Evolutionary conservation across 2,113 vertebrate species (phyloP).

Genomic region (Jaculus jaculus): DNA sequence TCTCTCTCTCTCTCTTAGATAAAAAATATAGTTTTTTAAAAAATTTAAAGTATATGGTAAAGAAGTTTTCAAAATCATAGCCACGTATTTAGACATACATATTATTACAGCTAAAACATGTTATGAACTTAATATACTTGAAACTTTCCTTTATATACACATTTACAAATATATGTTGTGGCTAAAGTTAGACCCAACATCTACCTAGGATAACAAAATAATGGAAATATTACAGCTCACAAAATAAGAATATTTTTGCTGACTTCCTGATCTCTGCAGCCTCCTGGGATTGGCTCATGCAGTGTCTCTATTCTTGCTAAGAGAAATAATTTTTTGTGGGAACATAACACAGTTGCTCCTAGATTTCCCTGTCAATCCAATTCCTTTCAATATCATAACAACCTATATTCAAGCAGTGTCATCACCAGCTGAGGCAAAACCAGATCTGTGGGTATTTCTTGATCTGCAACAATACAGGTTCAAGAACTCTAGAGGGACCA

Average conservation of each 20-base stretch:
- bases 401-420: neutral
- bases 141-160: neutral
- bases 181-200: neutral
- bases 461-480: neutral
- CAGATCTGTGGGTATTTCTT: conserved; percentile 23
- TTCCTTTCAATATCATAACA: neutral
- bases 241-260: neutral
- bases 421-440: neutral
- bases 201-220: neutral
- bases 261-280: neutral
- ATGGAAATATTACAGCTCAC: neutral
- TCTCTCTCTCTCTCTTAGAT: no score
- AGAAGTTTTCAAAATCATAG: neutral
- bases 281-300: neutral
- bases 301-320: neutral
- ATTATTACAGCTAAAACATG: neutral
- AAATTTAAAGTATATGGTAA: neutral
- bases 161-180: neutral
- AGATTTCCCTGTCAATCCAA: neutral
- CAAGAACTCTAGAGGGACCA: neutral
- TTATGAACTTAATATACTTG: neutral
- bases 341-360: neutral
- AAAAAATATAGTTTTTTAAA: no score
- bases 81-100: neutral
- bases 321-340: conserved; percentile 5